phyloP scores from a whole-genome alignment of 2,113 vertebrate genomes.

The Dascyllus trimaculatus region DNA sequence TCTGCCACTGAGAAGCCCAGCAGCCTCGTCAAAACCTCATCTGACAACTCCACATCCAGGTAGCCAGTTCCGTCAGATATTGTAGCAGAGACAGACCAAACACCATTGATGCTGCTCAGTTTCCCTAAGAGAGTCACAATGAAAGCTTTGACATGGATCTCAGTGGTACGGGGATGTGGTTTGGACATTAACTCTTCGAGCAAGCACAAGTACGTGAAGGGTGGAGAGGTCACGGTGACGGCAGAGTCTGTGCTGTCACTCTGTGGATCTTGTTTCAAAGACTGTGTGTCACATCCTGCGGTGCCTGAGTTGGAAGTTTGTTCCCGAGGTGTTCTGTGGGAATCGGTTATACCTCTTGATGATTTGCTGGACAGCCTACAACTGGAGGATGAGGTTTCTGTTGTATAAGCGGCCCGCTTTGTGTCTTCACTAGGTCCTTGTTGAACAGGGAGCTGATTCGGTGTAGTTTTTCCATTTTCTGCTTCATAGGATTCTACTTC shows the following conservation, averaged over 20 bases:
- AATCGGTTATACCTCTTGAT: background rate
- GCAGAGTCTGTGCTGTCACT: background rate
- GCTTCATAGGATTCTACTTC: conserved; percentile 21
- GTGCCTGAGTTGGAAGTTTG: background rate
- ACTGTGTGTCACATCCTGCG: background rate
- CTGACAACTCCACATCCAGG: conserved; percentile 90
- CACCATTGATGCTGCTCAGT: conserved; percentile 85
- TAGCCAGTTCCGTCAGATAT: conserved; percentile 95
- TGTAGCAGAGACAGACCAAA: conserved; percentile 89
- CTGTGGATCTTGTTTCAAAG: background rate
- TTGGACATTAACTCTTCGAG: conserved; percentile 73
- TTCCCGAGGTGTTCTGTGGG: background rate
- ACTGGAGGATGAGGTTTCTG: background rate
- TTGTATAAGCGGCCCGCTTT: background rate
- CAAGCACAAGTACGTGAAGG: conserved; percentile 88
- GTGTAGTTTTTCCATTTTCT: background rate
- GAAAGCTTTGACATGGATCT: conserved; percentile 91
- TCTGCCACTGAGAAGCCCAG: conserved; percentile 94
- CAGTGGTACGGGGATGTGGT: conserved; percentile 69
- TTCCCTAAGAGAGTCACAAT: conserved; percentile 95
- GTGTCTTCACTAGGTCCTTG: background rate
- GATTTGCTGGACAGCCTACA: background rate
- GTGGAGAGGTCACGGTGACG: conserved; percentile 77
- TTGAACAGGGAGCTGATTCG: conserved; percentile 18
- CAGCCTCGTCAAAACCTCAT: conserved; percentile 89